Evolutionary conservation across 2,113 vertebrate species (phyloP), one percentile per base, ranked within the genome.

Genomic region (Osmerus eperlanus): DNA sequence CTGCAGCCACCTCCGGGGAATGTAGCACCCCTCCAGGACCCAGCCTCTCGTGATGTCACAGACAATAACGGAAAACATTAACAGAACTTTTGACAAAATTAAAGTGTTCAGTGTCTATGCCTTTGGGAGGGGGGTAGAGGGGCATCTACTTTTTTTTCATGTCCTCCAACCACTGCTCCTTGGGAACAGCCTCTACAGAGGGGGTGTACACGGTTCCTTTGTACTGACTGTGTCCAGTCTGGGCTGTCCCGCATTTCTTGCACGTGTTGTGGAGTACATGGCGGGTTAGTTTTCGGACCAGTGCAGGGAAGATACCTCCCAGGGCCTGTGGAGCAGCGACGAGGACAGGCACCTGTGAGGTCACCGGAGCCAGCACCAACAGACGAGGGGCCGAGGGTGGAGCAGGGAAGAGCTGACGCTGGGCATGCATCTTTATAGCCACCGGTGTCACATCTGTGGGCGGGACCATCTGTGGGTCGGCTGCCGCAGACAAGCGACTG

Each of bases 161-260:
- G 25, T 25, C 25, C 28, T 77, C 51, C 56, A 67, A 63, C 75
- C 69, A 77, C 28, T 67, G 69, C 54, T 62, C 41, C 52, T 67
- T 71, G 9, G 64, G 25, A 25, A 72, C 18, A 18, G 69, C 53
- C 56, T 77, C 69, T 67, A 32, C n/a, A 11, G 19, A 28, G 28
- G 69, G 69, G 41, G 69, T 72, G 59, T 68, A 71, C 7, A 77
- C 29, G 8, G 13, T 62, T 9, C 69, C 63, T 16, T 52, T 76
- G 21, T 71, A 77, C 28, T 67, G 64, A 41, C 69, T 72, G 21
- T 77, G 75, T 16, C 69, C 69, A 32, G 69, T 72, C 7, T 63
- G 25, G 64, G 63, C 52, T 72, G 58, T 52, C 76, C 66, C 18
- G 14, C 66, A 78, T 51, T 69, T 77, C 23, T 58, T 77, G 52